phyloP scores from a whole-genome alignment of 2,888 invertebrate genomes.

The Synergus umbraculus region DNA sequence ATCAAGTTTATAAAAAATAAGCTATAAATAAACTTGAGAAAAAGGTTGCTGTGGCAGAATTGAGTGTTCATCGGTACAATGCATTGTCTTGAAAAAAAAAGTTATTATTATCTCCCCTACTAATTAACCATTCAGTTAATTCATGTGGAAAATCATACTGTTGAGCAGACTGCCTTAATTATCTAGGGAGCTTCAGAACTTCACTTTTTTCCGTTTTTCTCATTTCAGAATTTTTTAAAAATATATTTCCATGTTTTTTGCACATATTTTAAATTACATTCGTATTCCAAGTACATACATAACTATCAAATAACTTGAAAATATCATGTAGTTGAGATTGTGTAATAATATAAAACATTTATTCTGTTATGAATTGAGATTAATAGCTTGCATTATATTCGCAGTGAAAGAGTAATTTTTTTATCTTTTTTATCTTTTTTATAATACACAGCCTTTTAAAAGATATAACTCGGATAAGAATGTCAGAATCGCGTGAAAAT shows the following conservation, averaged over 20 bases:
- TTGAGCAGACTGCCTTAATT: neutral
- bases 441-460: neutral
- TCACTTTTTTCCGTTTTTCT: neutral
- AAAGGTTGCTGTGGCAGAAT: neutral
- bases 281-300: neutral
- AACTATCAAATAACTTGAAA: neutral
- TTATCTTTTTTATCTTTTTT: neutral
- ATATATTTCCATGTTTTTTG: neutral
- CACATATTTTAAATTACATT: neutral
- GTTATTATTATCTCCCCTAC: conserved; percentile 17
- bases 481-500: conserved; percentile 26
- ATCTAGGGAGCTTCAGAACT: neutral
- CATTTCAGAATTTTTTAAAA: neutral
- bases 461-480: neutral
- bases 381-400: neutral
- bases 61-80: neutral
- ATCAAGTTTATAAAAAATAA: neutral
- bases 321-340: neutral
- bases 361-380: neutral
- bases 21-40: neutral
- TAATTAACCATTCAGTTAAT: conserved; percentile 4
- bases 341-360: neutral
- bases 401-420: neutral
- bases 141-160: conserved; percentile 5
- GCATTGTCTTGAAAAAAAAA: neutral